Evolutionary conservation across 2,888 invertebrate species (phyloP), one percentile per base, ranked within the genome.

Genomic region (Acanthosoma haemorrhoidale): DNA sequence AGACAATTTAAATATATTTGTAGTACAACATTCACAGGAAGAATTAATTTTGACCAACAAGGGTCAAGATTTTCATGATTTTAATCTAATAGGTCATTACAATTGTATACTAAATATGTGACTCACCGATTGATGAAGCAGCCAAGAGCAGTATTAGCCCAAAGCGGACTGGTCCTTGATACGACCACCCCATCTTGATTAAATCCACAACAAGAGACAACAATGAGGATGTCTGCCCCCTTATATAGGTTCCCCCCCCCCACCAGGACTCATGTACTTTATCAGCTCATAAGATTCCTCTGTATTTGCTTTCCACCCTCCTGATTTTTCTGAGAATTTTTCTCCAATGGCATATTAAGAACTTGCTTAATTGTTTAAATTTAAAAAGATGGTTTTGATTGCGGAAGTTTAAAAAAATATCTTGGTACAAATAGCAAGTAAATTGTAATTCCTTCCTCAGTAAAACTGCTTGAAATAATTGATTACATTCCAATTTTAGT

Each of bases 111-210:
- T 51, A 4, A 25, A 13, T 5, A 34, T 16, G 13, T 36, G n/a
- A 59, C 59, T 59, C 34, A 59, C 59, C 16, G 29, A 34, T 59
- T 18, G 34, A 31, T 1, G 25, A 15, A 25, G 31, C 39, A 5
- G 41, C 39, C 16, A 64, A 64, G 9, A 64, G 41, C 15, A 64
- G 39, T 21, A 64, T 21, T 29, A 64, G 39, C 38, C 64, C 64
- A 29, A 64, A 39, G 25, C 31, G 64, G 64, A 41, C 64, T 64
- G 64, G 64, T 64, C 64, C 64, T 38, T 64, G 64, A 64, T 64
- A 18, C 6, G 41, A 64, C 64, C 64, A 64, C 64, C 64, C 64
- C 64, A 64, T 64, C 64, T 41, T 41, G 29, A 41, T n/a, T 41
- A 64, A 41, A 41, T 41, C 29, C 39, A 64, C 64, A 15, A 64